Base-by-base conservation (phyloP, 2,113 vertebrate genomes). In the Rissa tridactyla region DNA sequence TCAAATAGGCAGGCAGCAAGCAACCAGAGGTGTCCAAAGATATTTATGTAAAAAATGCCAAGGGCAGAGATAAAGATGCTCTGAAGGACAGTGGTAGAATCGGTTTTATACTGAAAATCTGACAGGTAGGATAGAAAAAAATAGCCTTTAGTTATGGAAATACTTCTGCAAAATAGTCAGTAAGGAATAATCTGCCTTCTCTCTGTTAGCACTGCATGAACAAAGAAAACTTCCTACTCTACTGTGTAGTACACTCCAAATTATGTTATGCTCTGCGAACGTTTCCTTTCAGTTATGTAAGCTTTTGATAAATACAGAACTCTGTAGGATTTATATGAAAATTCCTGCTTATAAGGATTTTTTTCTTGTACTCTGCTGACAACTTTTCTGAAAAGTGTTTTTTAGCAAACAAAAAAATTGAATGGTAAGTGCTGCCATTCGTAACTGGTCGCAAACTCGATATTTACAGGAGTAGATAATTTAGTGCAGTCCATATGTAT, bases 401-500 rank as follows among this genome's bases (percentile, higher is more conserved):
- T 49, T 84, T 42, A 89, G 32, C 36, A 65, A 88, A 68, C 18
- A 66, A 69, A 23, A 84, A 91, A 92, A 55, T 27, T 76, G 78
- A 76, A 32, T 40, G 57, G 10, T 60, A 52, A 87, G 10, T 58
- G 40, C 46, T 86, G 65, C n/a, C 32, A 46, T 89, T 94, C 38
- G 10, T 29, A 64, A 81, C 26, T 71, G n/a, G 30, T 72, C 23
- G 57, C 5, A 91, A 85, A 17, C 12, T 12, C 46, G 15, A 3
- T 51, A 55, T 55, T 86, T 84, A 34, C 29, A 25, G 42, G 42
- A 57, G 29, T 7, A 4, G 52, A 22, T 81, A 15, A 62, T 62
- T 42, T 75, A 84, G 4, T 13, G 10, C 19, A 6, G 15, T 42
- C 23, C 6, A 3, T 36, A 14, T 0, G 0, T n/a, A 27, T 19